Percentiles rank a stretch among this genome's conserved stretches.
Conservation (phyloP, 2,888 invertebrate genomes). For the Trissolcus japonicus region DNA sequence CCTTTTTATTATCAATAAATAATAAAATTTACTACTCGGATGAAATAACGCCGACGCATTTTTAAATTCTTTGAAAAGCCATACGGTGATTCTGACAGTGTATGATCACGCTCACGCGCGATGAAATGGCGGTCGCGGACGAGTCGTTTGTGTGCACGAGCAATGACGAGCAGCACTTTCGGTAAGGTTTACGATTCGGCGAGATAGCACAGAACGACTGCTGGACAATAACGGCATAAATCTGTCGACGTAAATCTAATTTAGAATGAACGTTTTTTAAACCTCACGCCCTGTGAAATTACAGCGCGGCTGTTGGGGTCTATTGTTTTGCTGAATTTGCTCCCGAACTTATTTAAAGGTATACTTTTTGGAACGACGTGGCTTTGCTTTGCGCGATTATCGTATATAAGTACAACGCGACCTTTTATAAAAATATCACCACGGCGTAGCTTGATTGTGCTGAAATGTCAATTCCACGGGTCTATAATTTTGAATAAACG, state of each 20-base stretch:
- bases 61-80: slow-evolving; percentile 30
- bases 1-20: slow-evolving; percentile 37
- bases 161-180: slow-evolving; percentile 47
- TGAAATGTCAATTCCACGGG: slow-evolving; percentile 29
- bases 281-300: slow-evolving; percentile 36
- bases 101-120: slow-evolving; percentile 17
- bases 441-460: slow-evolving; percentile 15
- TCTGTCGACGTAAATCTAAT: slow-evolving; percentile 57
- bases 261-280: slow-evolving; percentile 53
- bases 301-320: slow-evolving; percentile 40
- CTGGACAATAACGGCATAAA: slow-evolving; percentile 42
- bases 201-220: slow-evolving; percentile 34
- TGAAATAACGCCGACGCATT: slow-evolving; percentile 38
- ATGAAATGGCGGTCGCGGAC: slow-evolving; percentile 41
- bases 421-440: slow-evolving; percentile 26
- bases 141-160: slow-evolving; percentile 28
- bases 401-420: slow-evolving; percentile 13
- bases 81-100: slow-evolving; percentile 5
- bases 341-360: slow-evolving; percentile 38
- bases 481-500: slow-evolving; percentile 18
- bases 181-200: slow-evolving; percentile 45
- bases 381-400: slow-evolving; percentile 27
- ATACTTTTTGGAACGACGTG: slow-evolving; percentile 6
- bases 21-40: slow-evolving; percentile 40
- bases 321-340: slow-evolving; percentile 55